phyloP scores from a whole-genome alignment of 2,113 vertebrate genomes.

The Oreochromis tanganicae region DNA sequence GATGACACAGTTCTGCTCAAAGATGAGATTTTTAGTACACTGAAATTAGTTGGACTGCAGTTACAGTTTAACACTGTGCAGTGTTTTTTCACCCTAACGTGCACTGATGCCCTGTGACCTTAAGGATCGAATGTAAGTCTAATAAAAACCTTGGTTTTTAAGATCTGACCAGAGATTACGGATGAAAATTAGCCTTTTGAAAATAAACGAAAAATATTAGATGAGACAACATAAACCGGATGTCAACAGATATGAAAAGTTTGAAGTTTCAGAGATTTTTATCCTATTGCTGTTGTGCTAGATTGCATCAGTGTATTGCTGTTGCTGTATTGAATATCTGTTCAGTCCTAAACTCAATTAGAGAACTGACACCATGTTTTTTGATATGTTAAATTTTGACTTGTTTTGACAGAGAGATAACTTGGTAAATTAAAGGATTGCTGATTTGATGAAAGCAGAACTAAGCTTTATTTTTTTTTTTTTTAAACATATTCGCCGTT shows the following conservation, averaged over 20 bases:
- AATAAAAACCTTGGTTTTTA: not conserved
- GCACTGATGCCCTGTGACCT: not conserved
- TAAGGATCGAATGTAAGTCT: not conserved
- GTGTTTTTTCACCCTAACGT: not conserved
- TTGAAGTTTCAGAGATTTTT: not conserved
- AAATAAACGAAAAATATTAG: not conserved
- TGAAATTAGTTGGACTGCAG: not conserved
- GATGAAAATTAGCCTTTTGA: not conserved
- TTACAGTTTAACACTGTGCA: not conserved
- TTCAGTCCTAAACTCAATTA: not conserved
- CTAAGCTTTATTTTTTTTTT: not conserved
- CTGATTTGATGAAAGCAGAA: not conserved
- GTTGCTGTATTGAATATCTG: not conserved
- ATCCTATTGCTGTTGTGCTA: not conserved
- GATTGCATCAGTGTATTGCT: not conserved
- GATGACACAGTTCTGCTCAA: not conserved
- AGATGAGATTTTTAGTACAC: rapidly evolving
- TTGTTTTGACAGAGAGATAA: not conserved
- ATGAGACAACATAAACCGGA: not conserved
- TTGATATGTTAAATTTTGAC: not conserved
- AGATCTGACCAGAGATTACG: not conserved
- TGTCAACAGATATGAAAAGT: not conserved
- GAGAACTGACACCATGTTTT: not conserved
- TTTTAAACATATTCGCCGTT: not conserved
- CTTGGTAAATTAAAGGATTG: not conserved